Evolutionary conservation across 2,888 invertebrate genomes (phyloP), one percentile per base, ranked within the genome.

Genomic region (Lagria hirta): DNA sequence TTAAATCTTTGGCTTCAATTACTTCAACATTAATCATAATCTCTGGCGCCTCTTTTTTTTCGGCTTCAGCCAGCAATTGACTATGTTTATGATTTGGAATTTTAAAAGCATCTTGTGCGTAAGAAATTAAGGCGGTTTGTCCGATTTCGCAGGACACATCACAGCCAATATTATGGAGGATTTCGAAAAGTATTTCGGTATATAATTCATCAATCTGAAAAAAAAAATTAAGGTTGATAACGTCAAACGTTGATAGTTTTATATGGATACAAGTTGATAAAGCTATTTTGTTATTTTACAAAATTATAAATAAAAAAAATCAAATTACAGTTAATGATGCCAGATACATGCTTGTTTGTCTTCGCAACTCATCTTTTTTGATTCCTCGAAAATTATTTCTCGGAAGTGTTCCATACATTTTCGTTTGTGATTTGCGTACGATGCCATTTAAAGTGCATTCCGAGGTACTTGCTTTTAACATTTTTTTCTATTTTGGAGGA

Each of bases 141-240:
- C 83, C 82, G 20, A 85, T 80, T 54, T 86, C 85, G 45, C 80
- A 80, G 20, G 78, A 78, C 55, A 82, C 81, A 69, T 87, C 86
- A 72, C 84, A 84, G 43, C 90, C 90, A 60, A 91, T 83, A 72
- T 88, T 88, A 72, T 92, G 88, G 47, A 87, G 74, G 46, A 86
- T 86, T 75, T 90, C 86, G 68, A 84, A 91, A 44, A 92, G 72
- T 44, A 92, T 77, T 71, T 90, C 89, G 61, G 85, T 77, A 69
- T 92, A 92, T 11, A 92, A 78, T 73, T 91, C 90, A 67, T 92
- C 91, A 61, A 90, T 83, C 88, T 89, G 75, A 18, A 71, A 51
- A 73, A 3, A 37, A 22, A 42, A n/a, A n/a, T n/a, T n/a, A n/a
- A n/a, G n/a, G 4, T 42, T 22, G n/a, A n/a, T n/a, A n/a, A n/a